Evolutionary conservation across 2,797 vertebrate species (phyloP), one percentile per base, ranked within the genome.

Genomic region (Acomys russatus): DNA sequence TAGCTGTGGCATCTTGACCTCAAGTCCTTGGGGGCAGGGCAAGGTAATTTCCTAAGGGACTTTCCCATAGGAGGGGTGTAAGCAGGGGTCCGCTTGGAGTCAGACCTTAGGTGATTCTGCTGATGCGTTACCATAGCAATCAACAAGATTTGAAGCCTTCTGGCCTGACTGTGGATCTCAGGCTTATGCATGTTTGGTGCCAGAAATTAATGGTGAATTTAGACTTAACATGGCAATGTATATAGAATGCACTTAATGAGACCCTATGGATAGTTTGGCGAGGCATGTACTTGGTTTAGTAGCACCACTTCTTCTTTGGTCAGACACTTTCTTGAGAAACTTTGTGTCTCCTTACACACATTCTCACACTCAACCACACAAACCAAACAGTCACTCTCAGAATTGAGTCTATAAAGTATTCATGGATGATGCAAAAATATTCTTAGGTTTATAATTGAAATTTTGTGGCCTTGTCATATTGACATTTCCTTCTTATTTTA

Each of bases 261-360:
- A 11, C 9, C 0, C 6, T 7, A 5, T 0, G 6, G 0, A 17
- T 51, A 85, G 7, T 51, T 35, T 87, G 18, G 22, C 25, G 15
- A 74, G 3, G 1, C 23, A 4, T 49, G 2, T n/a, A 1, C 51
- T 30, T 9, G 3, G 33, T 33, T 51, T 18, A 35, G 14, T 17
- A 8, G 1, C 4, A 64, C 51, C 1, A 1, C n/a, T 8, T 82
- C 23, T 11, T 44, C 10, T 80, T 54, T 23, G 5, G 28, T 80
- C 14, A 61, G 23, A 66, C 8, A 20, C 30, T 10, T 64, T 68
- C 18, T 78, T 66, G 28, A 5, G 71, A 66, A 66, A 28, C 44
- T 22, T n/a, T 63, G 25, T 28, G 12, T 78, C 7, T 71, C 9
- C 30, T 74, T 17, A 30, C 10, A 49, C 25, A 70, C 15, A 11